Evolutionary conservation across 2,113 vertebrate species (phyloP).

Genomic region (Andinoacara biseriatus): DNA sequence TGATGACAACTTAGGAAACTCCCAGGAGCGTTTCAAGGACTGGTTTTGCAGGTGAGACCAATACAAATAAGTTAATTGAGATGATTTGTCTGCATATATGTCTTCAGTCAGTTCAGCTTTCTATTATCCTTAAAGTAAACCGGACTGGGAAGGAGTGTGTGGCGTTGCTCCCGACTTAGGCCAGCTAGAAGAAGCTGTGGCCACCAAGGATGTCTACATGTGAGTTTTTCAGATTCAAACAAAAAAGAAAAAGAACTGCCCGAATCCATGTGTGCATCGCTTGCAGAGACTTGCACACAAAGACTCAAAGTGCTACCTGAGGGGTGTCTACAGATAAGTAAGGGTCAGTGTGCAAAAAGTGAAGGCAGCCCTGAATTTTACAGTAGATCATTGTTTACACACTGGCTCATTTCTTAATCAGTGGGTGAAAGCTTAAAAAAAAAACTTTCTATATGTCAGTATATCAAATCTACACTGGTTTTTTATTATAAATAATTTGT

Average conservation of each 20-base stretch:
- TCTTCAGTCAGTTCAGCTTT: not conserved
- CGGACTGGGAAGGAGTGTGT: slow-evolving; percentile 86
- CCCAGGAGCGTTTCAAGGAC: slow-evolving; percentile 85
- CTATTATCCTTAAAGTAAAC: slow-evolving; percentile 73
- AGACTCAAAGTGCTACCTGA: not conserved
- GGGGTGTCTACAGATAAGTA: not conserved
- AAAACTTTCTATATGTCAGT: not conserved
- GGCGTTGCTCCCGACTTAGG: slow-evolving; percentile 79
- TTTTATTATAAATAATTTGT: not conserved
- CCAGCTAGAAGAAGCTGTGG: slow-evolving; percentile 83
- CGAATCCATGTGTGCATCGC: not conserved
- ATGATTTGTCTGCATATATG: not conserved
- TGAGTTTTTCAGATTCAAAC: slow-evolving; percentile 73
- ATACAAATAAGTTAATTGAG: not conserved
- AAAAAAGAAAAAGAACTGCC: too few species aligned
- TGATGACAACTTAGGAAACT: slow-evolving; percentile 85
- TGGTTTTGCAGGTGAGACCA: slow-evolving; percentile 87
- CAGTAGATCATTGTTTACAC: not conserved
- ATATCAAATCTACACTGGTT: not conserved
- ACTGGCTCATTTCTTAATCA: not conserved
- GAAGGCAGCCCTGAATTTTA: not conserved
- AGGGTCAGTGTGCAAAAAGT: not conserved
- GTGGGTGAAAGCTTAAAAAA: not conserved
- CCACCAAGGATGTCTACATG: slow-evolving; percentile 90
- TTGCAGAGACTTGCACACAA: not conserved